These are phyloP conservation scores for Thymelicus acteon DNA, from an alignment of 2,888 invertebrate species.

Conservation along the genomic window DNA sequence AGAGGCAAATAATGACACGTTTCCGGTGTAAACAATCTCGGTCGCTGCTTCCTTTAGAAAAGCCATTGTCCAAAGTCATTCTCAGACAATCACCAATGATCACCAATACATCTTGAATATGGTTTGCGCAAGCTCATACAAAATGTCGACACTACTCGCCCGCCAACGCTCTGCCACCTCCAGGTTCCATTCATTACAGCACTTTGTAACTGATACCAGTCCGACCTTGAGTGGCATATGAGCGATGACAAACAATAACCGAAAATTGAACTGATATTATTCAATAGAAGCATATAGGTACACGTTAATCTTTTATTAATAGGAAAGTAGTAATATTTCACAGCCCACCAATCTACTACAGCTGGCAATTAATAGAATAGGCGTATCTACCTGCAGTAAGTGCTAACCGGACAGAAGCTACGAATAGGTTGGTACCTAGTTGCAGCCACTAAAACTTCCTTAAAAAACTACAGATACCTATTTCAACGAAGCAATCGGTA, in stretches of 20 bases:
- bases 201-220: slow-evolving; percentile 34
- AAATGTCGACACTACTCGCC: slow-evolving; percentile 53
- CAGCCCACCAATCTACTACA: no score
- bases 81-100: slow-evolving; percentile 4
- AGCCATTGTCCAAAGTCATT: slow-evolving; percentile 4
- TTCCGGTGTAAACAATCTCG: not conserved
- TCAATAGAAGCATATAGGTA: not conserved
- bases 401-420: no score
- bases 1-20: not conserved
- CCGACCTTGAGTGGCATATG: slow-evolving; percentile 39
- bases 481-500: no score
- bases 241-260: slow-evolving; percentile 26
- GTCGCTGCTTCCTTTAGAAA: not conserved
- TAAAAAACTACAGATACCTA: no score
- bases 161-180: slow-evolving; percentile 49
- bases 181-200: slow-evolving; percentile 43
- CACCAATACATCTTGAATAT: not conserved
- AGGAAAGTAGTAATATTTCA: not conserved
- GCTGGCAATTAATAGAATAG: no score
- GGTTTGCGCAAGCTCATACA: slow-evolving; percentile 40
- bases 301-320: not conserved
- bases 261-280: slow-evolving; percentile 20
- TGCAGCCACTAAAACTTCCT: no score
- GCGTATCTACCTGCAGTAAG: no score
- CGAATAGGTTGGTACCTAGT: no score